A percentile compares a stretch with the other conserved stretches of the same genome.
phyloP scores from a whole-genome alignment of 2,113 vertebrate species.

The Glaucidium brasilianum region DNA sequence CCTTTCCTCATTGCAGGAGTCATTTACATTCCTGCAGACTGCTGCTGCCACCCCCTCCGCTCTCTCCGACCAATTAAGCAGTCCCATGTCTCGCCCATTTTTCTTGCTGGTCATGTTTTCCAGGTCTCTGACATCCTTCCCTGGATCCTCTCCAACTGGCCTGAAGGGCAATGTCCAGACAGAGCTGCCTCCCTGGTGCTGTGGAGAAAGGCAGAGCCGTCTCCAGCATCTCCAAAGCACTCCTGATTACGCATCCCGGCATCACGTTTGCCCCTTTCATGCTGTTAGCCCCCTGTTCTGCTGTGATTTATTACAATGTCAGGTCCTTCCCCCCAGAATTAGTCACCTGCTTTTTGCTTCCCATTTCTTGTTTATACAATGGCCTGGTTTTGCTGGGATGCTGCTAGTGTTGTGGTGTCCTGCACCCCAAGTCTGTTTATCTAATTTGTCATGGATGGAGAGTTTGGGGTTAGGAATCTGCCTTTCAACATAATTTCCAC shows the following conservation, averaged over 20 bases:
- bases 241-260: accelerated
- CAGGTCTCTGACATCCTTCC: not conserved
- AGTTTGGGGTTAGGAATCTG: not conserved
- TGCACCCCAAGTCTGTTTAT: not conserved
- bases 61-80: not conserved
- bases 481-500: not conserved
- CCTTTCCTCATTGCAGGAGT: not conserved
- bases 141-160: not conserved
- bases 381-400: not conserved
- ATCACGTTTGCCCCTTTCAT: not conserved
- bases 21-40: not conserved
- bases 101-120: not conserved
- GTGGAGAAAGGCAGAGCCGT: not conserved
- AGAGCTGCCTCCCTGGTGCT: not conserved
- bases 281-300: not conserved
- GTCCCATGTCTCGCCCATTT: not conserved
- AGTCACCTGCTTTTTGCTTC: not conserved
- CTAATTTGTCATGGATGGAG: not conserved
- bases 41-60: not conserved
- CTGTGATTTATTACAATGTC: not conserved
- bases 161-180: not conserved
- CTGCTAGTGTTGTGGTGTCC: accelerated
- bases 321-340: not conserved
- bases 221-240: accelerated
- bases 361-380: not conserved